These are phyloP conservation scores for Ectobius pallidus DNA, from an alignment of 2,888 invertebrate genomes.

Conservation along the genomic window DNA sequence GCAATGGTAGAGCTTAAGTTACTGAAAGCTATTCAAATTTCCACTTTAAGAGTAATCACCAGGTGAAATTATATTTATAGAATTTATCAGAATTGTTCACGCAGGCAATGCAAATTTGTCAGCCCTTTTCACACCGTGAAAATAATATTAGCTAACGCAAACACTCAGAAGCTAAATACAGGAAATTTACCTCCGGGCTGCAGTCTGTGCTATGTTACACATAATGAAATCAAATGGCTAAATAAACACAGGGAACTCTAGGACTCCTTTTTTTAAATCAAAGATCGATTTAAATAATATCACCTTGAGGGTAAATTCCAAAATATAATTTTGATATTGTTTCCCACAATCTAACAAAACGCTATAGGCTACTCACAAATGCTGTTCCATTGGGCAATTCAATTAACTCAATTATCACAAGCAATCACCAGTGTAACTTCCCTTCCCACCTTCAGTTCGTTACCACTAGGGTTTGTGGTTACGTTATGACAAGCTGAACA, in stretches of 20 bases:
- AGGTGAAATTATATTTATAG: not conserved
- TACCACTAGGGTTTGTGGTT: not conserved
- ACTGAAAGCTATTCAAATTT: too few relatives aligned
- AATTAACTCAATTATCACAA: slow-evolving; percentile 28
- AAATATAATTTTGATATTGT: not conserved
- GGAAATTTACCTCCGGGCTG: not conserved
- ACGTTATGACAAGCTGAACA: not conserved
- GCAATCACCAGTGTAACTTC: slow-evolving; percentile 28
- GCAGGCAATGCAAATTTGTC: not conserved
- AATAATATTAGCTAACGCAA: not conserved
- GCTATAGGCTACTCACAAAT: slow-evolving; percentile 11
- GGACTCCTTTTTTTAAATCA: not conserved
- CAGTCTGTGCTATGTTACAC: too few relatives aligned
- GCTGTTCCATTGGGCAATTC: slow-evolving; percentile 11
- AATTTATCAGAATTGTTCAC: not conserved
- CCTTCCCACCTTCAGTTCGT: not conserved
- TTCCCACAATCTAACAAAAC: slow-evolving; percentile 23
- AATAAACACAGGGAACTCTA: too few relatives aligned
- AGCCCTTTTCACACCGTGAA: not conserved
- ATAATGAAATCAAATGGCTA: too few relatives aligned
- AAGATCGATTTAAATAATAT: not conserved
- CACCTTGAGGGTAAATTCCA: not conserved
- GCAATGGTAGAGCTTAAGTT: too few relatives aligned
- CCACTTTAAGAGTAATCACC: too few relatives aligned
- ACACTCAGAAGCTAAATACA: not conserved